A percentile compares a stretch with the other conserved stretches of the same genome.
Evolutionary conservation across 2,888 invertebrate genomes (phyloP).

Genomic region (Elmis aenea): DNA sequence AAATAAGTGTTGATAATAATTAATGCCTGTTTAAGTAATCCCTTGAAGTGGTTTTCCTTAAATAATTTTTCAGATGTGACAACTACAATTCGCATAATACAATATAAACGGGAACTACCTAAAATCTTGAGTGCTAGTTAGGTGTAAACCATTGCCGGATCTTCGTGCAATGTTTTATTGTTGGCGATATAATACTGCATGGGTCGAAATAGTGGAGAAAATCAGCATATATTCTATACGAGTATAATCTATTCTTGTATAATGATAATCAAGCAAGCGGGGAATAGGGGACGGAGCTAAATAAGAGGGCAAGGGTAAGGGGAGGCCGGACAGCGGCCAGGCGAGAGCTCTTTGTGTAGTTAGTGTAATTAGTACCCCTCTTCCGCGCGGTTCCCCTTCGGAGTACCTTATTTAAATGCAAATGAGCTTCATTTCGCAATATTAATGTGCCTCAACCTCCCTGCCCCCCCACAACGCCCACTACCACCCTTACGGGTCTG

Average conservation of each 20-base stretch:
- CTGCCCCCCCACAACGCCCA: conserved; percentile 29
- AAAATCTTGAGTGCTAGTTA: too few relatives aligned
- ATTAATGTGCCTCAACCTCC: conserved; percentile 70
- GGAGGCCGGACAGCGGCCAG: conserved; percentile 43
- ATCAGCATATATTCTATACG: conserved; percentile 23
- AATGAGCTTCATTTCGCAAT: conserved; percentile 87
- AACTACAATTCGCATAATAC: too few relatives aligned
- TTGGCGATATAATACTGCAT: too few relatives aligned
- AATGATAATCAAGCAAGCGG: conserved; percentile 45
- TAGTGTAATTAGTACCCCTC: conserved; percentile 49
- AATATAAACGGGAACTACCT: too few relatives aligned
- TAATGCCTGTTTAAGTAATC: too few relatives aligned
- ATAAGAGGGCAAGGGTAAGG: conserved; percentile 33
- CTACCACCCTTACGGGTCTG: conserved; percentile 26
- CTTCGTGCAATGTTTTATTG: too few relatives aligned
- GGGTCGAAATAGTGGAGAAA: too few relatives aligned
- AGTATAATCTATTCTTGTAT: conserved; percentile 46
- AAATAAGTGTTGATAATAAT: too few relatives aligned
- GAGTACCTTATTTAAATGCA: conserved; percentile 79
- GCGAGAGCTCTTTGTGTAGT: conserved; percentile 51
- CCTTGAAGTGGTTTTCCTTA: too few relatives aligned
- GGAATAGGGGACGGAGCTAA: conserved; percentile 38
- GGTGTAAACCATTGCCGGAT: too few relatives aligned
- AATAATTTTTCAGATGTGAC: too few relatives aligned
- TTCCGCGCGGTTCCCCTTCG: conserved; percentile 30